A percentile compares a stretch with the other conserved stretches of the same genome.
Evolutionary conservation across 2,113 vertebrate genomes (phyloP).

Genomic region (Cephalopterus ornatus): DNA sequence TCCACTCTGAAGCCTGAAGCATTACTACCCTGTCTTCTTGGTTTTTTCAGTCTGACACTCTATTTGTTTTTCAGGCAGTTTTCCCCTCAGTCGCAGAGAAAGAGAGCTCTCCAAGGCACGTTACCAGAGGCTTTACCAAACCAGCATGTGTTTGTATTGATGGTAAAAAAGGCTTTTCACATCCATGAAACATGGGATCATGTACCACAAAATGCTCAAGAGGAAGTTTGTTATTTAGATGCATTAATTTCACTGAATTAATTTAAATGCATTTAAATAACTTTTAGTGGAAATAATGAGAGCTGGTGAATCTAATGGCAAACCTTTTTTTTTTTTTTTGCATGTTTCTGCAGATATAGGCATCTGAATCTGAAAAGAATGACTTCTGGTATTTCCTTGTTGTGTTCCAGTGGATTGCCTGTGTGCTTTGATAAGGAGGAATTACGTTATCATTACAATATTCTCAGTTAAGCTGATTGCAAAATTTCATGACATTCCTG

Average conservation of each 20-base stretch:
- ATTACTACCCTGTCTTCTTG: not conserved
- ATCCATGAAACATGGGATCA: not conserved
- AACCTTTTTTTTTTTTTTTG: not conserved
- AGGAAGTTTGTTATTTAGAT: not conserved
- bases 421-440: not conserved
- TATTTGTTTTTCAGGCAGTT: not conserved
- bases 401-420: not conserved
- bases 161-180: not conserved
- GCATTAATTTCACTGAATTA: not conserved
- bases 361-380: not conserved
- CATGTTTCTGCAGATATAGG: not conserved
- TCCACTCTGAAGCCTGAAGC: not conserved
- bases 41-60: not conserved
- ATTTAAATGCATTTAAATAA: not conserved
- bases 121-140: not conserved
- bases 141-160: not conserved
- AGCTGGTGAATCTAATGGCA: not conserved
- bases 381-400: not conserved
- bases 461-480: not conserved
- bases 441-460: not conserved
- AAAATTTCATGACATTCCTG: not conserved
- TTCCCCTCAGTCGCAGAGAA: not conserved
- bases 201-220: not conserved
- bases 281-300: not conserved
- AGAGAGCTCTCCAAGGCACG: not conserved